A percentile compares a stretch with the other conserved stretches of the same genome.
These are phyloP conservation scores for Syngnathus rostellatus DNA, from an alignment of 2,797 vertebrate genomes.

Conservation along the genomic window DNA sequence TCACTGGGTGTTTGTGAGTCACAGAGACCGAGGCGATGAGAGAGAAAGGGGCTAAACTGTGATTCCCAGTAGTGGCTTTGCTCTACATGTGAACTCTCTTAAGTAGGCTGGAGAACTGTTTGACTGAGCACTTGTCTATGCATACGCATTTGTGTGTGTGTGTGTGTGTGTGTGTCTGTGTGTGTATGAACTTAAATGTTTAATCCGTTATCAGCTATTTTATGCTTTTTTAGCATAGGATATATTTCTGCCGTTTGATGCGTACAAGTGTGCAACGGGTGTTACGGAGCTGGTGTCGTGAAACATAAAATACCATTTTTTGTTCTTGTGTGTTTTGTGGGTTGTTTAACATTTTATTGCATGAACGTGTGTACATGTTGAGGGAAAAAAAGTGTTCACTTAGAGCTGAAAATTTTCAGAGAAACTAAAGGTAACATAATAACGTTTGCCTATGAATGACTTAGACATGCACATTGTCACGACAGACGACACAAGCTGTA, in stretches of 20 bases:
- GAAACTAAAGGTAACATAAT: background rate
- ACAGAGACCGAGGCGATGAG: slow-evolving; percentile 11
- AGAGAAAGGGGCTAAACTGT: slow-evolving; percentile 38
- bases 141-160: background rate
- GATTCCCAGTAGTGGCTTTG: slow-evolving; percentile 46
- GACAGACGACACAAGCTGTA: too few relatives aligned
- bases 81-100: slow-evolving; percentile 51
- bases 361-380: too few relatives aligned
- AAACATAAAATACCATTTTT: background rate
- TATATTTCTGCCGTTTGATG: background rate
- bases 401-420: background rate
- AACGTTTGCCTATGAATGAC: background rate
- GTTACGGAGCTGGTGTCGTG: background rate
- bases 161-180: background rate
- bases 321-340: background rate
- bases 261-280: background rate
- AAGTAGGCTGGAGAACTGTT: slow-evolving; percentile 38
- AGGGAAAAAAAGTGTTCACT: background rate
- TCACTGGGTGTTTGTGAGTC: slow-evolving; percentile 25
- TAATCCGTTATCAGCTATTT: slow-evolving; percentile 26
- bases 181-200: slow-evolving; percentile 15
- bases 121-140: slow-evolving; percentile 15
- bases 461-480: background rate
- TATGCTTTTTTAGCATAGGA: slow-evolving; percentile 21
- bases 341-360: background rate